Percentiles rank a stretch among this genome's conserved stretches.
Evolutionary conservation across 2,113 vertebrate species (phyloP).

Genomic region (Centropristis striata): DNA sequence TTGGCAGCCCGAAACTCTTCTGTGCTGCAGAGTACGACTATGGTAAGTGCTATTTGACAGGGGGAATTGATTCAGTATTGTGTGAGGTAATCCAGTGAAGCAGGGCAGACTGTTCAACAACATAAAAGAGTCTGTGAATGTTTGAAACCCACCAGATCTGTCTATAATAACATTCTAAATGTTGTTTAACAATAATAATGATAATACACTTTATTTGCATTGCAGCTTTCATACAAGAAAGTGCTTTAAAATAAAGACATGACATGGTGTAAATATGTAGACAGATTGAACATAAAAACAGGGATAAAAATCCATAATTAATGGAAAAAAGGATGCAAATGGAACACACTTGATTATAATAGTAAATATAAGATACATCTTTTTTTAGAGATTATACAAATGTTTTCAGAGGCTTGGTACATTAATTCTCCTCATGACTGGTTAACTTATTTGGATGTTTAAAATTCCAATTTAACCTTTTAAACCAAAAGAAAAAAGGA

Average conservation of each 20-base stretch:
- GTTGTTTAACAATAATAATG: too few relatives aligned
- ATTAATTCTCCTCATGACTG: neutral
- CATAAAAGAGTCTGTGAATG: neutral
- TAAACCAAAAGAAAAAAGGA: neutral
- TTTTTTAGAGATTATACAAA: neutral
- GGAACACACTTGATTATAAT: too few relatives aligned
- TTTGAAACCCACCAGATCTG: neutral
- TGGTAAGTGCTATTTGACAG: constrained; percentile 83
- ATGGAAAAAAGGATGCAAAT: too few relatives aligned
- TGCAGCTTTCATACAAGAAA: too few relatives aligned
- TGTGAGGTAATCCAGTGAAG: neutral
- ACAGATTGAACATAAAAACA: too few relatives aligned
- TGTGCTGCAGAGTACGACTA: constrained; percentile 94
- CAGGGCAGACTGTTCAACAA: neutral
- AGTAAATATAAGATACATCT: too few relatives aligned
- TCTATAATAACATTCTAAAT: neutral
- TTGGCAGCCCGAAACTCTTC: constrained; percentile 91
- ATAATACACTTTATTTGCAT: too few relatives aligned
- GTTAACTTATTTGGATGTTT: neutral
- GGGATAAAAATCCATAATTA: neutral
- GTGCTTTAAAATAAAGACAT: too few relatives aligned
- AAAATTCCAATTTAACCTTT: neutral
- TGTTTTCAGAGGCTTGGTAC: neutral
- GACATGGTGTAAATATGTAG: too few relatives aligned
- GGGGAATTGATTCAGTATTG: neutral